phyloP scores from a whole-genome alignment of 2,797 vertebrate species.

The Tiaroga cobitis region DNA sequence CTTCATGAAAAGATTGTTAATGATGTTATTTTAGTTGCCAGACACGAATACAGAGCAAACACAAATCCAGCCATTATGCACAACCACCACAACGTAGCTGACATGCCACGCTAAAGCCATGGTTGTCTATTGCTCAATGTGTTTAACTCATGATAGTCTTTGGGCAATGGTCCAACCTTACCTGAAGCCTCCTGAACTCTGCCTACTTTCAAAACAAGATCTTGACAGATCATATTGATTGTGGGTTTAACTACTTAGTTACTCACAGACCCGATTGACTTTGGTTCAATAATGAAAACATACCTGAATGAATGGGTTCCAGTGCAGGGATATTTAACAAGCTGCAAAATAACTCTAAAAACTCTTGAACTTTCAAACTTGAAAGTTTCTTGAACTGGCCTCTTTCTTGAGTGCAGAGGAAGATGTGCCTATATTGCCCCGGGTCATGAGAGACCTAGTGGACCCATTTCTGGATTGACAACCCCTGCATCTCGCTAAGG shows the following conservation, averaged over 20 bases:
- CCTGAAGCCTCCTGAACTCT: slow-evolving; percentile 51
- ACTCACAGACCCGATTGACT: slow-evolving; percentile 29
- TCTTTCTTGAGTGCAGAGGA: background rate
- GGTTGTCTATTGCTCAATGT: slow-evolving; percentile 63
- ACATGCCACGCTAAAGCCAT: slow-evolving; percentile 54
- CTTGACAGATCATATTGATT: slow-evolving; percentile 70
- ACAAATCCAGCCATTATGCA: slow-evolving; percentile 66
- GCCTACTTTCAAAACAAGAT: slow-evolving; percentile 60
- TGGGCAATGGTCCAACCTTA: slow-evolving; percentile 64
- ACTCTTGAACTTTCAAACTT: too few relatives aligned
- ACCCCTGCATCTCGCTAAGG: slow-evolving; percentile 29
- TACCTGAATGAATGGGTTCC: slow-evolving; percentile 25
- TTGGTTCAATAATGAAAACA: slow-evolving; percentile 43
- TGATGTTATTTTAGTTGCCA: slow-evolving; percentile 74
- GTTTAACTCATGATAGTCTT: slow-evolving; percentile 49
- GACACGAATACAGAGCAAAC: slow-evolving; percentile 70
- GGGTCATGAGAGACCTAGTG: slow-evolving; percentile 30
- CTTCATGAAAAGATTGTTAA: slow-evolving; percentile 68
- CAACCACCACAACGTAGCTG: slow-evolving; percentile 60
- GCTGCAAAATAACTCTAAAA: slow-evolving; percentile 1
- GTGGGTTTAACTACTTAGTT: slow-evolving; percentile 49
- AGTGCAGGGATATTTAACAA: background rate
- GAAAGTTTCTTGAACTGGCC: slow-evolving; percentile 5
- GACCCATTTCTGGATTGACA: slow-evolving; percentile 10
- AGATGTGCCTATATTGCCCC: slow-evolving; percentile 15